Conservation (phyloP, 2,113 vertebrate genomes). For the Corythaixoides concolor region DNA sequence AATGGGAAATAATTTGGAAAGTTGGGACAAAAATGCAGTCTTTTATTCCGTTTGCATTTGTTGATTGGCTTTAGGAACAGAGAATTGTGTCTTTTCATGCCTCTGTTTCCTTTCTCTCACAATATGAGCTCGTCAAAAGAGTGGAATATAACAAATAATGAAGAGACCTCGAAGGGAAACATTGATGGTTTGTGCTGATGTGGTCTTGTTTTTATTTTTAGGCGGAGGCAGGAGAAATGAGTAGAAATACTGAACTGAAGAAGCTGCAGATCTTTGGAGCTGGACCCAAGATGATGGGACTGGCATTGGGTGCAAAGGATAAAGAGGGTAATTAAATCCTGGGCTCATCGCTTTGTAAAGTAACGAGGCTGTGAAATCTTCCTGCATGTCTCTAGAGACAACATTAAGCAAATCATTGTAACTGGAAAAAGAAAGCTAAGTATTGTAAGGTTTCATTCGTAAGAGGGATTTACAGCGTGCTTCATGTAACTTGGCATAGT, state of each 20-base stretch:
- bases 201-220: slow-evolving; percentile 60
- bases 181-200: slow-evolving; percentile 11
- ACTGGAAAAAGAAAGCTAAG: not conserved
- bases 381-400: not conserved
- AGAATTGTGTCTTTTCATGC: not conserved
- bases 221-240: slow-evolving; percentile 75
- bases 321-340: slow-evolving; percentile 76
- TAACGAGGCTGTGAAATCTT: not conserved
- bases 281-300: slow-evolving; percentile 89
- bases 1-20: not conserved
- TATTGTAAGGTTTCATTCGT: not conserved
- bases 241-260: slow-evolving; percentile 89
- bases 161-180: not conserved
- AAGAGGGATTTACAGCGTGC: not conserved
- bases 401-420: not conserved
- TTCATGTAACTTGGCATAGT: not conserved
- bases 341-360: not conserved
- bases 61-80: not conserved
- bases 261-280: slow-evolving; percentile 89
- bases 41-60: not conserved
- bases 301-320: slow-evolving; percentile 84
- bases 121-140: not conserved
- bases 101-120: not conserved
- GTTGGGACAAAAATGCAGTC: not conserved
- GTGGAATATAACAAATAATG: not conserved